Base-by-base conservation (phyloP, 2,888 invertebrate genomes). In the Gandaritis pyraliata region DNA sequence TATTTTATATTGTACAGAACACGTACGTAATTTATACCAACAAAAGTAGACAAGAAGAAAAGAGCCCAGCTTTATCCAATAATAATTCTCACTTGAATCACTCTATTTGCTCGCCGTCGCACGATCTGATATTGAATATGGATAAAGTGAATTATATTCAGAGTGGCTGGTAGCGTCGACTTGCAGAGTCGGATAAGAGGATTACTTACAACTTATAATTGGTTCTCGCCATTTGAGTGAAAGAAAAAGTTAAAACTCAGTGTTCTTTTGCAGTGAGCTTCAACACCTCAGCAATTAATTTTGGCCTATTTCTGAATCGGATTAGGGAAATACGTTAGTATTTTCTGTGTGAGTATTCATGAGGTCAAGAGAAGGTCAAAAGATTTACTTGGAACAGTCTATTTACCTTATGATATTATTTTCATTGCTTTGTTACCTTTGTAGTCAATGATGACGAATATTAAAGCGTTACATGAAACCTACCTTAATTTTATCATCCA, bases 91-190 rank as follows among this genome's bases (percentile, higher is more conserved):
- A 90, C 88, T 90, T 82, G 88, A 85, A 85, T 86, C 87, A 88
- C 83, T 89, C 87, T 90, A 90, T 90, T 91, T 91, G 89, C 85
- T 82, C 86, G 82, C 79, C 84, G 86, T 87, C 86, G 87, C 83
- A 80, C 87, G 87, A 88, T 88, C 87, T 88, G 90, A 90, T 90
- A 90, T 90, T 90, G 88, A 91, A 90, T 90, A 89, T 89, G 87
- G 88, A 89, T 88, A 90, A 90, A 89, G 87, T 89, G 88, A 90
- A 88, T 90, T 90, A 89, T 88, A 85, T 85, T 83, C 84, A 75
- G 86, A 86, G 85, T 85, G 85, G 83, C 83, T 83, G 80, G 78
- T 78, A 85, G 79, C 85, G 86, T 79, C 85, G 83, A 85, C 83
- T 86, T 85, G 81, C 80, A 85, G 84, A 81, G 77, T 72, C 75